These are phyloP conservation scores for Fragum whitleyi DNA, from an alignment of 2,888 invertebrate species.

Conservation along the genomic window DNA sequence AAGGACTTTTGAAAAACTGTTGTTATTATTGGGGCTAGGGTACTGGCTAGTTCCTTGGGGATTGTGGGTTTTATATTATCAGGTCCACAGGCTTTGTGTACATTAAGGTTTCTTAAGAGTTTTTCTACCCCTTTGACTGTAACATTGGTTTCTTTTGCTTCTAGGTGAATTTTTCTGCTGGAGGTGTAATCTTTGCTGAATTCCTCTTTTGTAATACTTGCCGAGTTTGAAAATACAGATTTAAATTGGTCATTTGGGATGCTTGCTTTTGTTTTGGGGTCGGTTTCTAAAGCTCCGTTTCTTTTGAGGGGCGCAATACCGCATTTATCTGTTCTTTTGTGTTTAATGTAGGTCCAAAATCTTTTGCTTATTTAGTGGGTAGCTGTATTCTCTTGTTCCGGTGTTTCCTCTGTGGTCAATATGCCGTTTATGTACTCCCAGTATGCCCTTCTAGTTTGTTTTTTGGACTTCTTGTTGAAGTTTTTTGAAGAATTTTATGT, in stretches of 20 bases:
- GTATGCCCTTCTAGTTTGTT: too few species aligned
- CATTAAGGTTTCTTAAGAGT: background rate
- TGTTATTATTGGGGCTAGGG: background rate
- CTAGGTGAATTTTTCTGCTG: background rate
- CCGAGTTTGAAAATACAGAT: constrained; percentile 24
- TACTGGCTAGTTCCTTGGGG: too few species aligned
- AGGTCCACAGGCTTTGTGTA: too few species aligned
- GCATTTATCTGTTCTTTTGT: too few species aligned
- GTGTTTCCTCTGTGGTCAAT: background rate
- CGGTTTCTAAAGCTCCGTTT: constrained; percentile 12
- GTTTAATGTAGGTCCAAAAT: too few species aligned
- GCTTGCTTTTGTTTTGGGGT: constrained; percentile 25
- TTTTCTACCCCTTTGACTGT: too few species aligned
- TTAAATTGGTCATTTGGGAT: constrained; percentile 29
- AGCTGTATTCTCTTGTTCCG: background rate
- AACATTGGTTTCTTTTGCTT: too few species aligned
- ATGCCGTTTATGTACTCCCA: constrained; percentile 20
- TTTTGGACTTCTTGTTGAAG: too few species aligned
- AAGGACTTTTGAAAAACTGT: constrained; percentile 14
- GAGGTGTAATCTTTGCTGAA: background rate
- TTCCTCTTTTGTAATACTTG: background rate
- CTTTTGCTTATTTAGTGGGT: too few species aligned
- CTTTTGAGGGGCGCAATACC: too few species aligned
- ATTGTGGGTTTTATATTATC: too few species aligned
- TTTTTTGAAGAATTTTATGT: background rate